Evolutionary conservation across 2,888 invertebrate species (phyloP), one percentile per base, ranked within the genome.

Genomic region (Brachyptera risi): DNA sequence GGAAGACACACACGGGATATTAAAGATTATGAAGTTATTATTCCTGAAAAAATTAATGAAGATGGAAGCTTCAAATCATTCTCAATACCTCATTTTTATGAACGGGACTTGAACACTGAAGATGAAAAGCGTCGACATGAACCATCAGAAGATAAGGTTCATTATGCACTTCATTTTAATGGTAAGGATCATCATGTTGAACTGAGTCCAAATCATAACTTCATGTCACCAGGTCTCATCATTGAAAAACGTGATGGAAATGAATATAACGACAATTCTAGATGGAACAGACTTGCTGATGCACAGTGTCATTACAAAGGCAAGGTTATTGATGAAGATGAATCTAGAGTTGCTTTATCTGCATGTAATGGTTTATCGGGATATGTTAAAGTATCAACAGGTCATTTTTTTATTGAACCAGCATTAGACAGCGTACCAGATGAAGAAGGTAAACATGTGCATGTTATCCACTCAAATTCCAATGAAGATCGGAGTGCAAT

Each of bases 401-500:
- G 47, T 13, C 19, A 23, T 24, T 47, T 13, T 24, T 47, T 47
- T n/a, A 47, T 47, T 24, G 47, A 47, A 24, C 47, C 47, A 47
- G 24, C 24, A 4, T 24, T 21, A 13, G 21, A 5, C n/a, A n/a
- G n/a, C n/a, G 4, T 13, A 24, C 47, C 47, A 24, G 24, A 24
- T 9, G 23, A 47, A 47, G 47, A 47, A 24, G 47, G 47, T 13
- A 4, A 47, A 24, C 47, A 47, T 47, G 21, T 47, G 24, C 47
- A 47, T 21, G 21, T 47, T 1, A 11, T 47, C 24, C 47, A 47
- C 4, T n/a, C 19, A 21, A 21, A n/a, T 47, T 5, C 23, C 11
- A 13, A 31, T 31, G 7, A 31, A 31, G 31, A 31, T 31, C 11
- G 5, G 5, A 11, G 11, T 31, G 11, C 5, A 5, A 31, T 31